Evolutionary conservation across 2,113 vertebrate genomes (phyloP), one percentile per base, ranked within the genome.

Genomic region (Gasterosteus aculeatus): DNA sequence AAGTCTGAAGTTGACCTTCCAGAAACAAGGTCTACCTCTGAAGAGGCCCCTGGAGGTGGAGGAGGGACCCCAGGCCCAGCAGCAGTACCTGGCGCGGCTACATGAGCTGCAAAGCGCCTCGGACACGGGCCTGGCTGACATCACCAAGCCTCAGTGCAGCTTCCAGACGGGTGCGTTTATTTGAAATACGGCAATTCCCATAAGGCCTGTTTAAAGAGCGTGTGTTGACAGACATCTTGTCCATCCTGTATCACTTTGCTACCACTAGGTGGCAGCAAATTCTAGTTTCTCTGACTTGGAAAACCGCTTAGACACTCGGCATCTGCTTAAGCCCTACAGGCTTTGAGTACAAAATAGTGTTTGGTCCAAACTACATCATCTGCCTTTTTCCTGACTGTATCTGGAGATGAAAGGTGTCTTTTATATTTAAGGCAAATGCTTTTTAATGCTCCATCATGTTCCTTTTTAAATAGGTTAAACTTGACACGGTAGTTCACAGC

Each of bases 1-100:
- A 84, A 96, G 98, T 87, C 95, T 99, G 90, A 99, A 99, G 93
- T 91, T 99, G 93, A 99, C 97, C 85, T 99, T 99, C 95, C 98
- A 99, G 93, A 99, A 99, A 93, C 97, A 99, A 91, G 97, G 96
- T 57, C 86, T 95, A 81, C 94, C 95, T 78, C 94, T 97, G 84
- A 99, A 99, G 91, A 96, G 97, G 72, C 95, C 96, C 3, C 92
- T 97, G 80, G 97, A 98, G 66, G 89, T 90, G 0, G 97, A 98
- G 56, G 98, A 99, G 79, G 93, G 95, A 58, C 91, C 92, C 4
- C 77, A 95, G 74, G 96, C 96, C 54, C 97, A 99, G 91, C 98
- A 98, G 90, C 97, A 98, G 78, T 98, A 97, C 90, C 93, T 98
- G 83, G 95, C 97, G 63, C 94, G 96, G 7, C 95, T 98, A 0